Base-by-base conservation (phyloP, 1,140 invertebrate genomes). In the Helicorthomorpha holstii region DNA sequence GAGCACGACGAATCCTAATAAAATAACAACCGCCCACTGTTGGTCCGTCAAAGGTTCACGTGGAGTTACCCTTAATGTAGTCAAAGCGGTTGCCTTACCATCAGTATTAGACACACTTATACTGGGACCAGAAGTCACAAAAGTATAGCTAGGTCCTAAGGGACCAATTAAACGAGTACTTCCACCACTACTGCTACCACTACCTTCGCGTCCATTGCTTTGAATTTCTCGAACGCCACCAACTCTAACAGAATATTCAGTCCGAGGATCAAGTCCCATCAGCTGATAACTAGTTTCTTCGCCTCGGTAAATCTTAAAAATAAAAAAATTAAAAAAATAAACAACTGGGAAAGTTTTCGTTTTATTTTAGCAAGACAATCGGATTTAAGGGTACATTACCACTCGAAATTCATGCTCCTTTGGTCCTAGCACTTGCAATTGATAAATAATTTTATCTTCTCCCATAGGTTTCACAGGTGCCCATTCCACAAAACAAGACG, bases 241-340 rank as follows among this genome's bases (percentile, higher is more conserved):
- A 19, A 86, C 82, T 24, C 82, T 73, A 48, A 83, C 74, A 56
- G 70, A 65, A 63, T 87, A 87, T 56, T 83, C 80, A 26, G 73
- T 73, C 53, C 78, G 79, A 19, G 78, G 69, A 57, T 80, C 75
- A 56, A 87, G 69, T 60, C 77, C 76, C 55, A 77, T 75, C 57
- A 86, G 63, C 49, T 64, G 66, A 61, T 73, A 79, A 61, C 73
- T 75, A 21, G 75, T 77, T 52, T 80, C 81, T 53, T 67, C 58
- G 42, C 83, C 83, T 57, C 72, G 69, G 61, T 85, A 85, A 34
- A 83, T 73, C 80, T 86, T 66, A 22, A 47, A 46, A 51, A 46
- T 19, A 51, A 49, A n/a, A 41, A 50, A 23, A 44, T 34, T 25
- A 26, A 27, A 4, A 46, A 21, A 46, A 22, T 46, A 46, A 46